Percentiles rank a stretch among this genome's conserved stretches.
These are phyloP conservation scores for Cottoperca gobio DNA, from an alignment of 2,797 vertebrate species.

Conservation along the genomic window DNA sequence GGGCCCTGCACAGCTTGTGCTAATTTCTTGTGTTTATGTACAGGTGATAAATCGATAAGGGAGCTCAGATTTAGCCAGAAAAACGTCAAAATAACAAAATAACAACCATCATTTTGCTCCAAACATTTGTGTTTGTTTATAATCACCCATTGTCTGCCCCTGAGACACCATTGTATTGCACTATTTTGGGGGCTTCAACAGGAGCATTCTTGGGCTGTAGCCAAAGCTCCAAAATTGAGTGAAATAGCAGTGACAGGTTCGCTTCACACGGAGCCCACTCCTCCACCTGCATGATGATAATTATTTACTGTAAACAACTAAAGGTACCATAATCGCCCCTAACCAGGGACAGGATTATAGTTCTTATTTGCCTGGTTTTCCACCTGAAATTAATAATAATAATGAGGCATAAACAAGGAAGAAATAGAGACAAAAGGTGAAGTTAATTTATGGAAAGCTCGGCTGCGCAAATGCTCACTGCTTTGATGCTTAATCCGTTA, in stretches of 20 bases:
- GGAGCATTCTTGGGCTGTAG: background rate
- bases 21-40: constrained; percentile 25
- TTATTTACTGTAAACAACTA: constrained; percentile 54
- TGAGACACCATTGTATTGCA: constrained; percentile 4
- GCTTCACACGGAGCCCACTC: constrained; percentile 36
- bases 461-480: constrained; percentile 33
- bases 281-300: constrained; percentile 50
- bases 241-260: constrained; percentile 40
- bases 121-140: constrained; percentile 17
- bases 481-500: constrained; percentile 76
- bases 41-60: constrained; percentile 39
- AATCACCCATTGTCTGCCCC: constrained; percentile 8
- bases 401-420: constrained; percentile 53
- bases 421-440: constrained; percentile 72
- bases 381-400: constrained; percentile 61
- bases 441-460: constrained; percentile 80
- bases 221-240: constrained; percentile 13
- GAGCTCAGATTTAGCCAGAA: constrained; percentile 19
- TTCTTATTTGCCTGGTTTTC: constrained; percentile 64
- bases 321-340: constrained; percentile 63
- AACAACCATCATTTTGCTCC: constrained; percentile 2
- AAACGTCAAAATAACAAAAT: too few relatives aligned
- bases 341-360: constrained; percentile 72
- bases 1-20: constrained; percentile 26
- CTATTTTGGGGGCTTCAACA: background rate